Percentiles rank a stretch among this genome's conserved stretches.
phyloP scores from a whole-genome alignment of 2,113 vertebrate species.

The Callithrix jacchus region DNA sequence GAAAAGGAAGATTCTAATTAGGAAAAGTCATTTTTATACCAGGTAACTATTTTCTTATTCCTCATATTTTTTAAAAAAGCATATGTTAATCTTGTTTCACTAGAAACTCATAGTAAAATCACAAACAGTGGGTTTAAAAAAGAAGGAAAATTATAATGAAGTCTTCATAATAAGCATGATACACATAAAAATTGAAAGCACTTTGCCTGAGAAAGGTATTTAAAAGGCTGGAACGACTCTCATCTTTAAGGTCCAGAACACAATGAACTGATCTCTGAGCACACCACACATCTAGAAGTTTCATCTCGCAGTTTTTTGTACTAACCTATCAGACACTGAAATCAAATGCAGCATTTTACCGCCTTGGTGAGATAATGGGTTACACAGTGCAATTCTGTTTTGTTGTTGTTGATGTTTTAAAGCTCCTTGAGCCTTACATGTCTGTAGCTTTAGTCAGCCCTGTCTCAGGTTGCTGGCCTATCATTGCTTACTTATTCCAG shows the following conservation, averaged over 20 bases:
- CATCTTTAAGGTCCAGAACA: neutral
- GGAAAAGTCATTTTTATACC: neutral
- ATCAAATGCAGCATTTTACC: neutral
- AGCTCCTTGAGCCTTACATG: neutral
- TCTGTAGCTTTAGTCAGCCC: neutral
- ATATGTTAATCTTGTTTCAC: neutral
- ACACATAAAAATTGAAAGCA: neutral
- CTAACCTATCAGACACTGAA: neutral
- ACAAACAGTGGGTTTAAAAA: neutral
- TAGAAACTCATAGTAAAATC: neutral
- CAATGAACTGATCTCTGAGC: rapidly evolving
- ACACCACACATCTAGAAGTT: neutral
- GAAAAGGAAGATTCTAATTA: slow-evolving; percentile 12
- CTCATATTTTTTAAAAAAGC: slow-evolving; percentile 12
- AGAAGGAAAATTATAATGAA: neutral
- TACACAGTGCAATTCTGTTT: neutral
- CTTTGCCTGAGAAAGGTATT: neutral
- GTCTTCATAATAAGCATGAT: neutral
- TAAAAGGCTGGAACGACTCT: neutral
- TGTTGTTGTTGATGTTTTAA: neutral
- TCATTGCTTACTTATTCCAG: neutral
- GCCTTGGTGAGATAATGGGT: neutral
- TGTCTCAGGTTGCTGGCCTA: neutral
- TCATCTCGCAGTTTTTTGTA: neutral
- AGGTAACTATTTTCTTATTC: neutral